phyloP scores from a whole-genome alignment of 2,888 invertebrate species.

The Ophion ellenae region DNA sequence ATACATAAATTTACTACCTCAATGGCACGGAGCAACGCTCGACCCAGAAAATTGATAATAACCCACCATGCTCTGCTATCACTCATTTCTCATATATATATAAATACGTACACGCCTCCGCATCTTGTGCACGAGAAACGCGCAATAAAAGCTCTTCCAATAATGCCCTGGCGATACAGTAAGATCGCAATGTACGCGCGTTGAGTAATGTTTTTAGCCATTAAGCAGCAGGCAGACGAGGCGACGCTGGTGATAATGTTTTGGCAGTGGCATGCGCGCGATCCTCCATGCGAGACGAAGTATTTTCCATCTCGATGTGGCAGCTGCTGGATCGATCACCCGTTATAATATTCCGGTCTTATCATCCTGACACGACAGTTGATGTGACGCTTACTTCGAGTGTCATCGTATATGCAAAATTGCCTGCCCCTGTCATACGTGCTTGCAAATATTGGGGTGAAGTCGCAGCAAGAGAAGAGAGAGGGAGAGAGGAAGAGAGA shows the following conservation, averaged over 20 bases:
- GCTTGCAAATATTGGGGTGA: neutral
- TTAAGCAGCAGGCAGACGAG: slow-evolving; percentile 28
- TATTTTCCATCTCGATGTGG: slow-evolving; percentile 21
- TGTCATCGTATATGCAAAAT: neutral
- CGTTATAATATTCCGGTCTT: neutral
- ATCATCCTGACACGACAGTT: neutral
- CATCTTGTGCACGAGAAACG: neutral
- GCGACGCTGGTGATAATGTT: neutral
- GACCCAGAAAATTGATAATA: slow-evolving; percentile 54
- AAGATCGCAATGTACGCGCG: slow-evolving; percentile 29
- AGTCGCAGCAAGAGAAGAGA: no score
- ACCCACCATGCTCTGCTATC: slow-evolving; percentile 28
- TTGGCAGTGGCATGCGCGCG: neutral
- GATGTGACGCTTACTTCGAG: neutral
- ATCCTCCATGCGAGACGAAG: neutral
- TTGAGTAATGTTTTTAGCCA: slow-evolving; percentile 55
- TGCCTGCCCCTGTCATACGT: neutral
- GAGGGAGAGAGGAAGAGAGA: no score
- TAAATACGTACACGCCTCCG: neutral
- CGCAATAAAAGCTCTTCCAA: slow-evolving; percentile 28
- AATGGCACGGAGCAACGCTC: slow-evolving; percentile 30
- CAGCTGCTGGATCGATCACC: slow-evolving; percentile 30
- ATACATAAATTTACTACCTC: slow-evolving; percentile 11
- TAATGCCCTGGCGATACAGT: slow-evolving; percentile 42
- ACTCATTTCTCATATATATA: slow-evolving; percentile 11